These are phyloP conservation scores for Drosophila obscura DNA, from an alignment of 1,140 invertebrate genomes.

Conservation along the genomic window DNA sequence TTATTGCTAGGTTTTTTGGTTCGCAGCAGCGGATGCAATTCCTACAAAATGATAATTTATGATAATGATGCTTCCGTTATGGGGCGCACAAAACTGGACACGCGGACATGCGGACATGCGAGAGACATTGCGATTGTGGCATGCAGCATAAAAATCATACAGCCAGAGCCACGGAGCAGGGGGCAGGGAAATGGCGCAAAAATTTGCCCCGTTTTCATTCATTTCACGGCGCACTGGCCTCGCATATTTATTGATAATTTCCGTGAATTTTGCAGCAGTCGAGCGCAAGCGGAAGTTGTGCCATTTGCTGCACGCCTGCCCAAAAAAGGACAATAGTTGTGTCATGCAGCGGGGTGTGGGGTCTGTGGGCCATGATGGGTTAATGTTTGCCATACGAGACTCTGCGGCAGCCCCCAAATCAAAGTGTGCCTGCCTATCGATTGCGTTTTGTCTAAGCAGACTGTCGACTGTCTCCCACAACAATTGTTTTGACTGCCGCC, in stretches of 20 bases:
- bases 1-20: conserved; percentile 55
- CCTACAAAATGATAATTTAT: conserved; percentile 84
- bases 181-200: conserved; percentile 46
- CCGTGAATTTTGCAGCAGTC: conserved; percentile 71
- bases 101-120: conserved; percentile 29
- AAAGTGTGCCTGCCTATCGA: conserved; percentile 72
- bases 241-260: conserved; percentile 84
- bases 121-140: conserved; percentile 32
- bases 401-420: conserved; percentile 54
- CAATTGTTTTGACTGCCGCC: conserved; percentile 75
- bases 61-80: conserved; percentile 83
- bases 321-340: conserved; percentile 70
- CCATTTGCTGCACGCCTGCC: conserved; percentile 77
- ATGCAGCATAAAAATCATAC: conserved; percentile 56
- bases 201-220: conserved; percentile 59
- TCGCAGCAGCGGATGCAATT: conserved; percentile 76
- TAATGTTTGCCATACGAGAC: too few relatives aligned
- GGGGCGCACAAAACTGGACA: conserved; percentile 53
- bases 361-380: neutral
- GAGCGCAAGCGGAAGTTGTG: conserved; percentile 80
- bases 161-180: neutral
- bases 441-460: conserved; percentile 66
- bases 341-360: conserved; percentile 1
- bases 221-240: conserved; percentile 58
- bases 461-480: conserved; percentile 40